Evolutionary conservation across 1,140 invertebrate genomes (phyloP).

Genomic region (Philaenus spumarius): DNA sequence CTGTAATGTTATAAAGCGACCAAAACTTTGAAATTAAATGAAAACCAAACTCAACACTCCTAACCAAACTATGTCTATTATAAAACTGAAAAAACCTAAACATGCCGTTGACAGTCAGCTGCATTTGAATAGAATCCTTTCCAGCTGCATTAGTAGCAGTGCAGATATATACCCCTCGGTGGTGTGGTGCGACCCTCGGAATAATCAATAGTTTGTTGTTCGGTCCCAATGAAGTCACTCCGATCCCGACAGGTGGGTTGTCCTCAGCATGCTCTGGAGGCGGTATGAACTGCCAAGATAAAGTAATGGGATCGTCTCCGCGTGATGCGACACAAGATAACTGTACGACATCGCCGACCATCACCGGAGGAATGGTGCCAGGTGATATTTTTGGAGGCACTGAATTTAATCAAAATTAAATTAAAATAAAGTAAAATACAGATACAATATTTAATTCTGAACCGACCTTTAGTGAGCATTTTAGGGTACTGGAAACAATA

Average conservation of each 20-base stretch:
- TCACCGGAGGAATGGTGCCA: conserved; percentile 18
- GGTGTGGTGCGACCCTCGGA: conserved; percentile 21
- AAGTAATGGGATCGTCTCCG: conserved; percentile 24
- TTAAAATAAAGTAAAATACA: too few relatives aligned
- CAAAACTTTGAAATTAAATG: too few relatives aligned
- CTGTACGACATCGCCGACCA: conserved; percentile 40
- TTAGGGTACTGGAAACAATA: not conserved
- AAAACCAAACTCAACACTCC: conserved; percentile 1
- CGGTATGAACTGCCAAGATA: conserved; percentile 15
- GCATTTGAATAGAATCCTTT: conserved; percentile 15
- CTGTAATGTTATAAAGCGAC: too few relatives aligned
- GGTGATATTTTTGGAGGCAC: conserved; percentile 8
- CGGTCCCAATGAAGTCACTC: conserved; percentile 18
- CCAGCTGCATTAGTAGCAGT: conserved; percentile 27
- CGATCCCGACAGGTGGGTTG: conserved; percentile 17
- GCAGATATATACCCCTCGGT: conserved; percentile 30
- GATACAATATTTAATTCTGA: too few relatives aligned
- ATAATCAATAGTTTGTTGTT: conserved; percentile 26
- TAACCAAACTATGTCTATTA: too few relatives aligned
- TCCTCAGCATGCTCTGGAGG: not conserved
- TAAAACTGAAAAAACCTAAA: not conserved
- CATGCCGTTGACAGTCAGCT: conserved; percentile 31
- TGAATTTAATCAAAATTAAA: too few relatives aligned
- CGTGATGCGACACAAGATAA: conserved; percentile 28
- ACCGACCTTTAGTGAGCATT: too few relatives aligned